Conservation (phyloP, 2,113 vertebrate genomes). For the Gobiocypris rarus region DNA sequence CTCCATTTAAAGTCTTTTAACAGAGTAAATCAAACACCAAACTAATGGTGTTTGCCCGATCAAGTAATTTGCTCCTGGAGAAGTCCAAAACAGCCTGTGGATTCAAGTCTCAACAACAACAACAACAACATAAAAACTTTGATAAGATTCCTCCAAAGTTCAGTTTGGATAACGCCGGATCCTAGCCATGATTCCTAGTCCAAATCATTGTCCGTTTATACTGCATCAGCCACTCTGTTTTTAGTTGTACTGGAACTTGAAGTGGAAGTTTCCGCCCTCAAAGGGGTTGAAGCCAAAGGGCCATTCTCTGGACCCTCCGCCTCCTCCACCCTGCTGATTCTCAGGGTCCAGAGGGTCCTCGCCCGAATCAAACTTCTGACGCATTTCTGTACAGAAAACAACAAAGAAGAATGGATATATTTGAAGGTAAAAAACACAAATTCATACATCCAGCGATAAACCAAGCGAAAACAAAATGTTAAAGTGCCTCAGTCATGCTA, state of each 20-base stretch:
- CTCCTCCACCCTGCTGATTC: constrained; percentile 79
- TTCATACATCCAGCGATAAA: too few relatives aligned
- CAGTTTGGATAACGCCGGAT: constrained; percentile 25
- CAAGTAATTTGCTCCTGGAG: constrained; percentile 12
- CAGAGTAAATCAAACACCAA: constrained; percentile 12
- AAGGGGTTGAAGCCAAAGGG: constrained; percentile 85
- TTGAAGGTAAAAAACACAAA: background rate
- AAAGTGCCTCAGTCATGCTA: too few relatives aligned
- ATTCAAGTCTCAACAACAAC: constrained; percentile 35
- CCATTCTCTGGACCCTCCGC: constrained; percentile 74
- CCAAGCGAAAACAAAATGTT: too few relatives aligned
- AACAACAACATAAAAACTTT: background rate
- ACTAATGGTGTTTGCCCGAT: background rate
- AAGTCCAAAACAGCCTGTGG: constrained; percentile 28
- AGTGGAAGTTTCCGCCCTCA: constrained; percentile 82
- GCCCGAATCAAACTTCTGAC: constrained; percentile 84
- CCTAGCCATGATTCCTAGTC: constrained; percentile 15
- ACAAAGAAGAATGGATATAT: background rate
- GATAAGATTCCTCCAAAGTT: constrained; percentile 34
- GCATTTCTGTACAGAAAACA: constrained; percentile 74
- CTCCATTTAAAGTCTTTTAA: constrained; percentile 47
- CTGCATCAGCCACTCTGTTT: constrained; percentile 31
- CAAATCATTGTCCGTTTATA: background rate
- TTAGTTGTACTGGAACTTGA: constrained; percentile 85
- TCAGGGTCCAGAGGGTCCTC: constrained; percentile 85